Evolutionary conservation across 2,797 vertebrate species (phyloP).

Genomic region (Leucoraja ocellata): DNA sequence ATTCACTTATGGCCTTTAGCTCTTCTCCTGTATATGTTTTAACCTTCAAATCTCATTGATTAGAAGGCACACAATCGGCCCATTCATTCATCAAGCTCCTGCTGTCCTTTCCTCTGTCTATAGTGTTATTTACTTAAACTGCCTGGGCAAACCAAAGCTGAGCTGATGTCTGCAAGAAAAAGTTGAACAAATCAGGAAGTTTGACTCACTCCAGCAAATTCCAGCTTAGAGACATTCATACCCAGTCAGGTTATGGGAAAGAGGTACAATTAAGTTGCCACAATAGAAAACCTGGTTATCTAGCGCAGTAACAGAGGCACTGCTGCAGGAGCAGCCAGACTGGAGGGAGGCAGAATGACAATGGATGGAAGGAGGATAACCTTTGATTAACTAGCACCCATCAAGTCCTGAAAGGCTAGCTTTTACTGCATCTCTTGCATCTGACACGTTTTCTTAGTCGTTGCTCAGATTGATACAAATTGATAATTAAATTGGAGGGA

Average conservation of each 20-base stretch:
- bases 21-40: not conserved
- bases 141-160: not conserved
- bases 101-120: not conserved
- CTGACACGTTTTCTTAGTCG: not conserved
- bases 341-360: too few species aligned
- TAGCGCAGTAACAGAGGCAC: too few species aligned
- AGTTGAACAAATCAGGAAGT: not conserved
- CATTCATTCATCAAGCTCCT: not conserved
- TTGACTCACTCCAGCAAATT: not conserved
- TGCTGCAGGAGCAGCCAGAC: too few species aligned
- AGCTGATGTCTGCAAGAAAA: not conserved
- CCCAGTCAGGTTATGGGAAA: not conserved
- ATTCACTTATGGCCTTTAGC: not conserved
- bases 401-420: too few species aligned
- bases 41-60: not conserved
- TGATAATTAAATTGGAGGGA: not conserved
- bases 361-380: too few species aligned
- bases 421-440: not conserved
- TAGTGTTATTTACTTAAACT: not conserved
- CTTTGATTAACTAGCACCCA: too few species aligned
- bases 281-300: too few species aligned
- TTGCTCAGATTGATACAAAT: not conserved
- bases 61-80: not conserved
- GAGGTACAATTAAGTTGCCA: not conserved
- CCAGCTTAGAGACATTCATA: not conserved